phyloP scores from a whole-genome alignment of 1,140 invertebrate species.

The Orius insidiosus region DNA sequence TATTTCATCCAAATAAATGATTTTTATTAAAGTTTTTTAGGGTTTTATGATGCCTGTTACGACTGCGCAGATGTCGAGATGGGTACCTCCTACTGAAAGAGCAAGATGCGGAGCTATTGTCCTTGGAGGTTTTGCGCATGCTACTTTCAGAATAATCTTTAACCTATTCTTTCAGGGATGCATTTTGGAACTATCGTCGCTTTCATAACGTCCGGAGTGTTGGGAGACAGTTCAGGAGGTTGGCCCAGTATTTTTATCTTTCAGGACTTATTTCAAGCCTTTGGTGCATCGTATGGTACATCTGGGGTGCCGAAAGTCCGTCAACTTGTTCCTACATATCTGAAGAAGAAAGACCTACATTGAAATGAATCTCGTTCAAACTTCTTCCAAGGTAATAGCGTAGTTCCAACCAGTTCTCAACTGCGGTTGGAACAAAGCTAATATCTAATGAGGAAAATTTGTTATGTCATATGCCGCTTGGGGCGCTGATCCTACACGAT shows the following conservation, averaged over 20 bases:
- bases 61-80: conserved; percentile 6
- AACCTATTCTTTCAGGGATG: conserved; percentile 17
- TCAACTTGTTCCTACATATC: conserved; percentile 8
- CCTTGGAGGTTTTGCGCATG: conserved; percentile 10
- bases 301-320: conserved; percentile 25
- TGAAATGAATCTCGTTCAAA: conserved; percentile 9
- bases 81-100: conserved; percentile 10
- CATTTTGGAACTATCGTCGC: conserved; percentile 32
- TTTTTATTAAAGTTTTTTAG: too few relatives aligned
- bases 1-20: too few relatives aligned
- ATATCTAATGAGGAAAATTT: too few relatives aligned
- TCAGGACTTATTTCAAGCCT: conserved; percentile 28
- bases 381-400: too few relatives aligned
- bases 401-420: too few relatives aligned
- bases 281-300: conserved; percentile 23
- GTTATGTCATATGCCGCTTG: too few relatives aligned
- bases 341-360: conserved; percentile 14
- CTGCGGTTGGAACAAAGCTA: too few relatives aligned
- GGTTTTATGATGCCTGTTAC: conserved; percentile 10
- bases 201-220: conserved; percentile 37
- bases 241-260: conserved; percentile 22
- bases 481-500: too few relatives aligned
- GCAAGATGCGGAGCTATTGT: conserved; percentile 6
- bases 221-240: conserved; percentile 21
- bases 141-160: background rate